A percentile compares a stretch with the other conserved stretches of the same genome.
phyloP scores from a whole-genome alignment of 2,797 vertebrate species.

The Naso thynnoides region DNA sequence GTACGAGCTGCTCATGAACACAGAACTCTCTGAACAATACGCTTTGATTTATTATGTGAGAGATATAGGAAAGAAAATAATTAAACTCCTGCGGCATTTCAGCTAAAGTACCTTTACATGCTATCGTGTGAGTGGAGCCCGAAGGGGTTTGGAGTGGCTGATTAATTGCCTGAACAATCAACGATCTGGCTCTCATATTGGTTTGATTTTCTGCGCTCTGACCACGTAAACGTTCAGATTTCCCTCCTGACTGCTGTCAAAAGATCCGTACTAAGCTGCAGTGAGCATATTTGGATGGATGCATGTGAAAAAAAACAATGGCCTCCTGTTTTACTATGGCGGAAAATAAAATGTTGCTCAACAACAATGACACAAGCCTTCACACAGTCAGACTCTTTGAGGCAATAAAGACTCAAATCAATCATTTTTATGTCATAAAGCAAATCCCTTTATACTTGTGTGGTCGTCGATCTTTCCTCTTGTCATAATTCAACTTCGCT shows the following conservation, averaged over 20 bases:
- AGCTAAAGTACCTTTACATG: background rate
- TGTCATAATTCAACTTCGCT: background rate
- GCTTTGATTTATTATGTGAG: constrained; percentile 37
- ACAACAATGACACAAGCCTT: background rate
- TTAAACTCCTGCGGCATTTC: constrained; percentile 4
- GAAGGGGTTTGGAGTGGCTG: background rate
- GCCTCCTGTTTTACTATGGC: background rate
- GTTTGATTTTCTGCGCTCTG: background rate
- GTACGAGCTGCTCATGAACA: constrained; percentile 7
- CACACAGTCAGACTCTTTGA: background rate
- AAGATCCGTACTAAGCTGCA: background rate
- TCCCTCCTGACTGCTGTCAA: background rate
- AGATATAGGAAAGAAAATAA: constrained; percentile 11
- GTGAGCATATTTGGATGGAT: background rate
- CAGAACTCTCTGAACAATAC: constrained; percentile 5
- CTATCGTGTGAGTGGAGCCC: background rate
- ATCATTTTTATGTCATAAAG: background rate
- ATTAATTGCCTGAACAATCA: background rate
- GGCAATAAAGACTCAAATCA: background rate
- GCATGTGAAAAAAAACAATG: background rate
- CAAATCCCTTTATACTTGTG: background rate
- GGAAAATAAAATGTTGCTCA: background rate
- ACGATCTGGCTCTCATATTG: background rate
- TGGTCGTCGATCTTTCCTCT: background rate
- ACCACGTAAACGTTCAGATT: background rate